Conservation (phyloP, 2,888 invertebrate species). For the Monoplex corrugatus region DNA sequence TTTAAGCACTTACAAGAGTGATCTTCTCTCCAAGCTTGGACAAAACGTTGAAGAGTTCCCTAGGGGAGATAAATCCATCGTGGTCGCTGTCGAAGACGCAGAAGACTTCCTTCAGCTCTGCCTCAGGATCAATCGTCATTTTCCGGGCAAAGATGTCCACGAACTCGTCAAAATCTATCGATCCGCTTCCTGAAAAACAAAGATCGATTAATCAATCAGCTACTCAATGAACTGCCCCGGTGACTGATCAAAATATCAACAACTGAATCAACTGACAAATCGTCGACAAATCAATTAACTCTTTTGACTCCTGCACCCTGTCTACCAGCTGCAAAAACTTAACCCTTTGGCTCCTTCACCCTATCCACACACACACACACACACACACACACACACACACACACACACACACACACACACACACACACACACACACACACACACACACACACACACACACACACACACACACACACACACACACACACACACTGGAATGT, state of each 20-base stretch:
- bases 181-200: slow-evolving; percentile 75
- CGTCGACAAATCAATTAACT: no score
- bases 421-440: not conserved
- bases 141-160: slow-evolving; percentile 75
- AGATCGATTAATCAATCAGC: no score
- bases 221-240: no score
- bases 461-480: not conserved
- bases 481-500: not conserved
- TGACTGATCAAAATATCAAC: no score
- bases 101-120: slow-evolving; percentile 77
- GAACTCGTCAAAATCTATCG: slow-evolving; percentile 79
- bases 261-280: no score
- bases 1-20: slow-evolving; percentile 66
- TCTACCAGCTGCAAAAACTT: no score
- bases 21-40: slow-evolving; percentile 73
- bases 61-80: slow-evolving; percentile 75
- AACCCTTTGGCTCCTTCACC: not conserved
- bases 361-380: not conserved
- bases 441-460: not conserved
- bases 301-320: no score
- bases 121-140: slow-evolving; percentile 74
- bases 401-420: not conserved
- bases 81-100: slow-evolving; percentile 75
- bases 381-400: no score
- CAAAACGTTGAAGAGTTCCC: slow-evolving; percentile 73